Percentiles rank a stretch among this genome's conserved stretches.
Conservation (phyloP, 1,140 invertebrate species). For the Harpegnathos saltator region DNA sequence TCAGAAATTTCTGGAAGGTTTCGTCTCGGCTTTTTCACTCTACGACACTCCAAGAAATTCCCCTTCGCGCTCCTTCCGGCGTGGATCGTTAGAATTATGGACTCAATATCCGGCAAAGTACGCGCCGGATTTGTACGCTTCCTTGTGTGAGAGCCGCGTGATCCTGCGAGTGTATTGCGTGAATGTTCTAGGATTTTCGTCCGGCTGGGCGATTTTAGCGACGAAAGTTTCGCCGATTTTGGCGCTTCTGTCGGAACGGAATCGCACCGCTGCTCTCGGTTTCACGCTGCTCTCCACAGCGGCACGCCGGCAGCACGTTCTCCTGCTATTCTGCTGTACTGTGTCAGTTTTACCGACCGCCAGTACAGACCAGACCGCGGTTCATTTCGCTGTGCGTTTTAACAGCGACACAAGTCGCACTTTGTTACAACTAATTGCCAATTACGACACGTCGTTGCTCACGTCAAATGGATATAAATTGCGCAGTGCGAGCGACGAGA, state of each 20-base stretch:
- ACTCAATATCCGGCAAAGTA: not conserved
- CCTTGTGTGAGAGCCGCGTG: not conserved
- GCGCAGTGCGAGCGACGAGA: conserved; percentile 19
- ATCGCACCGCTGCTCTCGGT: not conserved
- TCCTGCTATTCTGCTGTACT: not conserved
- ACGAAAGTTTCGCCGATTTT: not conserved
- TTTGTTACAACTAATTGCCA: conserved; percentile 56
- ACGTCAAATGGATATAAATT: conserved; percentile 29
- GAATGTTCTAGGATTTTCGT: not conserved
- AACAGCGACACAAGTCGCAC: conserved; percentile 31
- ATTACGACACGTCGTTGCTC: conserved; percentile 37
- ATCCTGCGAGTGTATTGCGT: not conserved
- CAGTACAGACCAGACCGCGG: conserved; percentile 25
- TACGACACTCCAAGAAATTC: not conserved
- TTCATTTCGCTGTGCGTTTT: conserved; percentile 11
- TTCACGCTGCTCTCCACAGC: not conserved
- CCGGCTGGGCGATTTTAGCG: not conserved
- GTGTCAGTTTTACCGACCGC: conserved; percentile 40
- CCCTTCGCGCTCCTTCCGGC: no score
- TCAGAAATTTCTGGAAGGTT: not conserved
- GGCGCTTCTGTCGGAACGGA: not conserved
- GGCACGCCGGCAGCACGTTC: conserved; percentile 40
- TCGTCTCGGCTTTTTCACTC: not conserved
- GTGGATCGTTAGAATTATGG: no score
- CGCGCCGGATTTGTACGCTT: not conserved